Evolutionary conservation across 2,888 invertebrate species (phyloP), one percentile per base, ranked within the genome.

Genomic region (Sphaeridia pumilis): DNA sequence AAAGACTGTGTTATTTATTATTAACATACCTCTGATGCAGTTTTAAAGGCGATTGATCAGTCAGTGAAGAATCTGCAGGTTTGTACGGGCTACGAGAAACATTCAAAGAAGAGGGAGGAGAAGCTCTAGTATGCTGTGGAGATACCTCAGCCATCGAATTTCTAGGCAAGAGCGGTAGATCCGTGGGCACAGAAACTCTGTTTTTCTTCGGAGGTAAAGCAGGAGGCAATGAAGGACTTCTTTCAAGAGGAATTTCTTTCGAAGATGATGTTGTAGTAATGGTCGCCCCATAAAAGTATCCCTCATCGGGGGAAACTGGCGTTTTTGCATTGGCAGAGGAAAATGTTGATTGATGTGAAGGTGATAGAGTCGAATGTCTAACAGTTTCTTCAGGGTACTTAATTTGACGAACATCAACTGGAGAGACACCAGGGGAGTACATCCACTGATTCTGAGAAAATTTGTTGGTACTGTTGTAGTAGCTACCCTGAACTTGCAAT

Each of bases 131-230:
- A 10, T 14, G 31, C 7, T 31, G 31, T 10, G 31, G 14, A 17
- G 17, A 5, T 14, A 17, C 7, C 5, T 38, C 38, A 5, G 17
- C 17, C 7, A 17, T 38, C 20, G 12, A 14, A 38, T 14, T 17
- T 38, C 17, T 17, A 38, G 38, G 38, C 5, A 38, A 12, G 7
- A 5, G 17, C 5, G 38, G 38, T 38, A 38, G n/a, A n/a, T n/a
- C n/a, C n/a, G n/a, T n/a, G n/a, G n/a, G n/a, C n/a, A n/a, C 12
- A 38, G 17, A 38, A 38, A 38, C 20, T 17, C 38, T 38, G 20
- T 46, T 42, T 31, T 54, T 56, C 35, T 58, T 58, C 10, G 58
- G 58, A 10, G 58, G 58, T 7, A 58, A 41, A 4, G 54, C 54
- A 2, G 58, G 58, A 12, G 58, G 54, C 28, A 42, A 43, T 5